Evolutionary conservation across 1,140 invertebrate species (phyloP).

Genomic region (Caenorhabditis tropicalis): DNA sequence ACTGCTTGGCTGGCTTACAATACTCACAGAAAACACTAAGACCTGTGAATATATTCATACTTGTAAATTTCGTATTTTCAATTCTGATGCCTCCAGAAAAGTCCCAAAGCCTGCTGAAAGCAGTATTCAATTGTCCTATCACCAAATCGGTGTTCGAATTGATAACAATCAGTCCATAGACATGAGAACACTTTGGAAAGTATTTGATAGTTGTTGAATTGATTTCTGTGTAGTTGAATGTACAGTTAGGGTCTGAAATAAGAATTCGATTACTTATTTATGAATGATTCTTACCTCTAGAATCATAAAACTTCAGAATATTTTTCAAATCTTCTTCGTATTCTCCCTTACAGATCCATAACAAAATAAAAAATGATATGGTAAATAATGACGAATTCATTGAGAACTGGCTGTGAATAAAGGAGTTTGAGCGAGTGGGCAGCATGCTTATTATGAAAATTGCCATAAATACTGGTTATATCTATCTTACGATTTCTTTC

Average conservation of each 20-base stretch:
- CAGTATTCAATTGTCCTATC: background rate
- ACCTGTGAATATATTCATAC: background rate
- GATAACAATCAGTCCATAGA: background rate
- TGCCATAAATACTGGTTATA: too few species aligned
- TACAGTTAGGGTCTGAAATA: background rate
- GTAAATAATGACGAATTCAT: too few species aligned
- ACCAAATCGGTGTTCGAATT: background rate
- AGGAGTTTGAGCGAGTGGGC: too few species aligned
- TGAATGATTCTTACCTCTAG: too few species aligned
- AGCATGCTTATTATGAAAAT: too few species aligned
- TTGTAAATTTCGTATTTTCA: background rate
- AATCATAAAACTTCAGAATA: too few species aligned
- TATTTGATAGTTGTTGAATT: background rate
- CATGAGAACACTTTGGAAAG: background rate
- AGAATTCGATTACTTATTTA: too few species aligned
- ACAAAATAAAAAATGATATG: too few species aligned
- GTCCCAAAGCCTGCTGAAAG: background rate
- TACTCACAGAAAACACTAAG: background rate
- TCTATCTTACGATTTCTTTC: too few species aligned
- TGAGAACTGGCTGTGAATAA: too few species aligned
- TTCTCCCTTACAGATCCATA: too few species aligned
- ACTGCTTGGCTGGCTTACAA: background rate
- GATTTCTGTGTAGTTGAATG: background rate
- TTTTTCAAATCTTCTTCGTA: too few species aligned
- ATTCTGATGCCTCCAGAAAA: background rate